Base-by-base conservation (phyloP, 2,797 vertebrate species). In the Microctenopoma steveboyesi region DNA sequence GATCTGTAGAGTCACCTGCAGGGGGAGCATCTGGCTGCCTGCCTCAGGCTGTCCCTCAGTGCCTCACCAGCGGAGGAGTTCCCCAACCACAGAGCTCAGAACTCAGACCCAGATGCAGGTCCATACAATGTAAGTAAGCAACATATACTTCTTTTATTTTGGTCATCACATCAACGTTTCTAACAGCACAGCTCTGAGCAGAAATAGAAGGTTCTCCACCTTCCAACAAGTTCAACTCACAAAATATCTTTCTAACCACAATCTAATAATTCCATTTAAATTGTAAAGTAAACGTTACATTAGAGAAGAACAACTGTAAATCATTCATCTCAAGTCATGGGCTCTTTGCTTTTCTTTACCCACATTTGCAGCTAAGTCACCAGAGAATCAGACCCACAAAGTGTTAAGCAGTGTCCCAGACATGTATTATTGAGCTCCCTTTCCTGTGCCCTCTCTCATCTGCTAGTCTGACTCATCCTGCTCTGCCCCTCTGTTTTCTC, bases 11-110 rank as follows among this genome's bases (percentile, higher is more conserved):
- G 42, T 54, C 59, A 71, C 71, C 75, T 78, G 72, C 77, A 78
- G 84, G 81, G 61, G 70, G 61, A 63, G 70, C 87, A 85, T 86
- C 86, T 89, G 88, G 76, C 60, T 5, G 33, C 76, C 37, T 1
- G 27, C 81, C 83, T 56, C 62, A 0, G 69, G 77, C 70, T 13
- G 65, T 65, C 79, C 76, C 56, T 75, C 84, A 63, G 55, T 7
- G 65, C 57, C 46, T 71, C 58, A 68, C 49, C 74, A 56, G 65
- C 60, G n/a, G 75, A 79, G 69, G 71, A 72, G 25, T 52, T 65
- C 65, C 51, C 70, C 22, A 15, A 67, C n/a, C 75, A 35, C 45
- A 15, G 50, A 62, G 62, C 63, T n/a, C 64, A 73, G 49, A 71
- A 25, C 67, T 45, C 56, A 2, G 59, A 22, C 1, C 22, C 22